Percentiles rank a stretch among this genome's conserved stretches.
Conservation (phyloP, 2,888 invertebrate species). For the Eristalis pertinax region DNA sequence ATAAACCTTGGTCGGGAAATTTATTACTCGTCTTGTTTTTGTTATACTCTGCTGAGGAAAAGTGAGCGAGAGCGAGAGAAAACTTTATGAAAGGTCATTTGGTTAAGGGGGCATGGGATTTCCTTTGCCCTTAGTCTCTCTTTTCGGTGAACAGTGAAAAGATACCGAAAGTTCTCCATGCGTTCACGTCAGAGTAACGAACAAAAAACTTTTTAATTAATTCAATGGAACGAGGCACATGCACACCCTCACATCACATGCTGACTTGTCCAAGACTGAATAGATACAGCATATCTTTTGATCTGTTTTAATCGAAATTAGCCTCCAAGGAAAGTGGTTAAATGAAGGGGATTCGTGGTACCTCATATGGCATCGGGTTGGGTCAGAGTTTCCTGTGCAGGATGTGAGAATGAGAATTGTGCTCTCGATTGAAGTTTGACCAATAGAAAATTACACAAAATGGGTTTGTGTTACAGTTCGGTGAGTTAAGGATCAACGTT, state of each 20-base stretch:
- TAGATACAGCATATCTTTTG: not conserved
- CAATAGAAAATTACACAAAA: too few relatives aligned
- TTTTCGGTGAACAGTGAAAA: not conserved
- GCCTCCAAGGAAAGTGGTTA: not conserved
- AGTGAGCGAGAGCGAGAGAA: not conserved
- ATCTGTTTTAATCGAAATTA: not conserved
- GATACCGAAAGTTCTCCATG: not conserved
- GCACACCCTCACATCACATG: not conserved
- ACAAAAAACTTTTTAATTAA: not conserved
- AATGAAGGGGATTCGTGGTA: not conserved
- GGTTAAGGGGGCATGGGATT: not conserved
- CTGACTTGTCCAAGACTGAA: not conserved
- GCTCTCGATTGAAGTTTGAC: too few relatives aligned
- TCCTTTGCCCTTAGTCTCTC: not conserved
- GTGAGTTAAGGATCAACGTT: too few relatives aligned
- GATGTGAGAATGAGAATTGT: not conserved
- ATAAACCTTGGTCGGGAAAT: constrained; percentile 53
- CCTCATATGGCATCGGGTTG: not conserved
- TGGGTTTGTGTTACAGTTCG: too few relatives aligned
- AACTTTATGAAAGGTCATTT: constrained; percentile 57
- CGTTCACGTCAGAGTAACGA: not conserved
- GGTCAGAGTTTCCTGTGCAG: not conserved
- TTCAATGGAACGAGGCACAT: not conserved
- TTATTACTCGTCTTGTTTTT: constrained; percentile 46
- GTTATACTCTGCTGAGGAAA: not conserved